Conservation (phyloP, 2,113 vertebrate species). For the Aptenodytes forsteri region DNA sequence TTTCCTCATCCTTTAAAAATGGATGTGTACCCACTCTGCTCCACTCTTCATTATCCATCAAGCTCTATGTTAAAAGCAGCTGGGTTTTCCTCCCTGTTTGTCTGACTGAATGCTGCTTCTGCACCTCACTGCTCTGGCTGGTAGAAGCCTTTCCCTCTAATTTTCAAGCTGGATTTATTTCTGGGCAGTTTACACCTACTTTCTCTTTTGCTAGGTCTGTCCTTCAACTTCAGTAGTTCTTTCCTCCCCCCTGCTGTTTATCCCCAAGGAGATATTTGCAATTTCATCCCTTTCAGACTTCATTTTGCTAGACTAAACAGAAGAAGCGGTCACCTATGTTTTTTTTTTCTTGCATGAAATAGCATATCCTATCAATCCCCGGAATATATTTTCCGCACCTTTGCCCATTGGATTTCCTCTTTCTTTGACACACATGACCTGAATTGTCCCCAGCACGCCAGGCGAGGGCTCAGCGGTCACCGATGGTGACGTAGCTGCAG, state of each 20-base stretch:
- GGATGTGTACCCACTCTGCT: background rate
- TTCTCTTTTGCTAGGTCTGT: background rate
- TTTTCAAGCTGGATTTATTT: background rate
- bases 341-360: background rate
- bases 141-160: background rate
- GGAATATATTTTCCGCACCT: background rate
- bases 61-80: background rate
- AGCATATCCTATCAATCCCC: background rate
- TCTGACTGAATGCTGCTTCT: background rate
- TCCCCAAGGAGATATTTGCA: background rate
- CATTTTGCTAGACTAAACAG: background rate
- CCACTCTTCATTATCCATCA: background rate
- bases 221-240: background rate
- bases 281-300: constrained; percentile 2
- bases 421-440: background rate
- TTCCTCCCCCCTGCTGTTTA: background rate
- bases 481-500: background rate
- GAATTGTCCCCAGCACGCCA: background rate
- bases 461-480: background rate
- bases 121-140: background rate
- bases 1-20: background rate
- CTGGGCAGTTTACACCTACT: background rate
- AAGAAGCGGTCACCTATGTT: background rate
- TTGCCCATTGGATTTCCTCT: background rate
- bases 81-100: background rate